Evolutionary conservation across 64 coral and sea anemone genomes (phyloP).

Genomic region (Actinia tenebrosa): DNA sequence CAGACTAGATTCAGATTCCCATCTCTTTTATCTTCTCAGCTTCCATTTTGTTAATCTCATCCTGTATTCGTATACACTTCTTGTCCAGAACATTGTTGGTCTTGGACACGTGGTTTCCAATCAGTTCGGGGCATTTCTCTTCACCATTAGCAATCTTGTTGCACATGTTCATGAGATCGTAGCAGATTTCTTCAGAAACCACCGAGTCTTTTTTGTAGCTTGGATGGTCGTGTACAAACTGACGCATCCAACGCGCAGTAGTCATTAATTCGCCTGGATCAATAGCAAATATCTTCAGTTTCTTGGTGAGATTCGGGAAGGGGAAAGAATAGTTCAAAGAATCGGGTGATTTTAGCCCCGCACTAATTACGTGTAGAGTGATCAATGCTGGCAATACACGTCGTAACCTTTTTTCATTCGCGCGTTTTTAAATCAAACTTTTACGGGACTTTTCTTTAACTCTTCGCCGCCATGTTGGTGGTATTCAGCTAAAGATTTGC

Average conservation of each 20-base stretch:
- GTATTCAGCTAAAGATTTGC: too few relatives aligned
- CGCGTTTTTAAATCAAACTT: too few relatives aligned
- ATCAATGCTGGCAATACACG: too few relatives aligned
- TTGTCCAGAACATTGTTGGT: conserved; percentile 64
- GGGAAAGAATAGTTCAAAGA: neutral
- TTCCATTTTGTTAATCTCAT: conserved; percentile 64
- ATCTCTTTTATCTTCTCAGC: conserved; percentile 17
- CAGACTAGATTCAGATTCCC: neutral
- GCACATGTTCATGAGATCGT: conserved; percentile 84
- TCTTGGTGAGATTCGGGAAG: neutral
- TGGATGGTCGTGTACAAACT: conserved; percentile 70
- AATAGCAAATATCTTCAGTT: neutral
- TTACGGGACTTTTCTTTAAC: too few relatives aligned
- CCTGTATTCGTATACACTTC: conserved; percentile 75
- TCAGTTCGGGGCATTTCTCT: conserved; percentile 67
- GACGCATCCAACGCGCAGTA: conserved; percentile 89
- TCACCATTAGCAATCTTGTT: conserved; percentile 63
- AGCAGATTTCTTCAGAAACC: conserved; percentile 79
- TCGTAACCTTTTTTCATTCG: too few relatives aligned
- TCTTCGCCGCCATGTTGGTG: too few relatives aligned
- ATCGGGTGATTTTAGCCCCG: too few relatives aligned
- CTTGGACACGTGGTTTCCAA: conserved; percentile 65
- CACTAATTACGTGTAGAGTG: too few relatives aligned
- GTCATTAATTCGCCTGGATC: conserved; percentile 85
- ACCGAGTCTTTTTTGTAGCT: conserved; percentile 90